Conservation (phyloP, 2,888 invertebrate species). For the Choreutis nemorana region DNA sequence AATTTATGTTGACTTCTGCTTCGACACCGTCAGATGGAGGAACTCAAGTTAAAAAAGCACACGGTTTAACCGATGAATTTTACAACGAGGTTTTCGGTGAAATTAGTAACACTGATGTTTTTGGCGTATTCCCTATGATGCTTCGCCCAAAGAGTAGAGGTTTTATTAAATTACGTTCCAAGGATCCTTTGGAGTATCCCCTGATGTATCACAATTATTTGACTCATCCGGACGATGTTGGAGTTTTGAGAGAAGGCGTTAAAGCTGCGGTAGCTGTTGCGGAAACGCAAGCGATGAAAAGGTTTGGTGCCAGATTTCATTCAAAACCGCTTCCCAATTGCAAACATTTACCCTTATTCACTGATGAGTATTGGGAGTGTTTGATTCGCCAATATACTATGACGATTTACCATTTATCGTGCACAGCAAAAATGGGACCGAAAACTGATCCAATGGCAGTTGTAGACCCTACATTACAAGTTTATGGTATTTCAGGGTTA, state of each 20-base stretch:
- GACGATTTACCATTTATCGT: conserved; percentile 88
- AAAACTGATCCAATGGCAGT: conserved; percentile 79
- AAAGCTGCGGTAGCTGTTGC: conserved; percentile 85
- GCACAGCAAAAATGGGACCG: conserved; percentile 88
- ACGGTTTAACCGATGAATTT: conserved; percentile 82
- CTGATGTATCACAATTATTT: conserved; percentile 92
- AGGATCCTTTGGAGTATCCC: conserved; percentile 81
- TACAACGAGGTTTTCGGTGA: conserved; percentile 78
- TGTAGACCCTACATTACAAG: conserved; percentile 78
- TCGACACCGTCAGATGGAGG: conserved; percentile 88
- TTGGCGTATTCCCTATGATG: conserved; percentile 88
- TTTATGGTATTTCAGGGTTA: conserved; percentile 79
- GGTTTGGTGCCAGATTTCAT: conserved; percentile 81
- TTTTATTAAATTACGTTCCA: conserved; percentile 74
- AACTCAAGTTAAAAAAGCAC: conserved; percentile 78
- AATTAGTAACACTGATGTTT: conserved; percentile 78
- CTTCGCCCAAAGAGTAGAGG: conserved; percentile 89
- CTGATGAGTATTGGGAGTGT: conserved; percentile 91
- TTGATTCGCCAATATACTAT: conserved; percentile 83
- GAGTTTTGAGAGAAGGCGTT: conserved; percentile 84
- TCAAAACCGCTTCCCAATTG: conserved; percentile 81
- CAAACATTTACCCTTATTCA: conserved; percentile 76
- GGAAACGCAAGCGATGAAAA: conserved; percentile 78
- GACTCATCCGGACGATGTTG: conserved; percentile 84
- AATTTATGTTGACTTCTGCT: conserved; percentile 87